Evolutionary conservation across 1,140 invertebrate genomes (phyloP), one percentile per base, ranked within the genome.

Genomic region (Apis dorsata): DNA sequence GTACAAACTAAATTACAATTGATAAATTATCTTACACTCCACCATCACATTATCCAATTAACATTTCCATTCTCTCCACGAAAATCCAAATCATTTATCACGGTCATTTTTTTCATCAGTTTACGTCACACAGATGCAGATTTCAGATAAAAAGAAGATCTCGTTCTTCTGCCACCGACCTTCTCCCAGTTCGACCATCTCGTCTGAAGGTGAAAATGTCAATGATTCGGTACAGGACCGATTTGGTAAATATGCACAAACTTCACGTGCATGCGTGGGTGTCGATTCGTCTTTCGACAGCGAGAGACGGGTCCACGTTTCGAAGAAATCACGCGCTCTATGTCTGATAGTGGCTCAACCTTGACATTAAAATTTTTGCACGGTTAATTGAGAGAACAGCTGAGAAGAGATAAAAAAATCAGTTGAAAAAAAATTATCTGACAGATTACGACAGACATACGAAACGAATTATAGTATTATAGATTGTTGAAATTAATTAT

Each of bases 141-240:
- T 65, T 65, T 9, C 11, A 55, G 81, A 83, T 83, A 72, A 34
- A 79, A 21, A 34, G 28, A 44, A 77, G 75, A 83, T 79, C n/a
- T 34, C 9, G 62, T 51, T 72, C 83, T 79, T 83, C 63, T 80
- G 9, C 13, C 28, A 60, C 15, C 73, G 85, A 81, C 81, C 86
- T 87, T 86, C 70, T 79, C 55, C 51, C 71, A 83, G 86, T 87
- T 86, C 73, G 85, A 81, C 81, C 86, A 85, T 86, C 70, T 79
- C 74, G 89, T 90, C 89, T 90, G 80, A 87, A 90, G 89, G 89
- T 90, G 88, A 88, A 86, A 87, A 83, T 85, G 88, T 88, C 86
- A 88, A 88, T 72, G 63, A 55, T 57, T 76, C 15, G 7, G 1
- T 0, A 44, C 13, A 74, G 59, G 24, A 44, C 66, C 55, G 78